Conservation (phyloP, 2,888 invertebrate species). For the Nymphalis c-album region DNA sequence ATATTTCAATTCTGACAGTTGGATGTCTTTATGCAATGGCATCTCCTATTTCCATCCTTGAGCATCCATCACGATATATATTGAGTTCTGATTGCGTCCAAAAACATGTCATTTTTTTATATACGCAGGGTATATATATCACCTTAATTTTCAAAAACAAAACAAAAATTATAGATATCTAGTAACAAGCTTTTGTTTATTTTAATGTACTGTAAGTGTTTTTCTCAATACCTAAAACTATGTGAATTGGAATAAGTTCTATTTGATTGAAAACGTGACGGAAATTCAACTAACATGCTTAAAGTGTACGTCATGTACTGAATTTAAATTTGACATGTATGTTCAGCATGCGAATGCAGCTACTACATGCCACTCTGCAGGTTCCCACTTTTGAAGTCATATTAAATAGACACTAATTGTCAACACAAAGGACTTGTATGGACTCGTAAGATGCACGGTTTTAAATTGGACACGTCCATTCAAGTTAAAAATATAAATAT, state of each 20-base stretch:
- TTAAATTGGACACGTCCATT: not conserved
- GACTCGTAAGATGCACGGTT: conserved; percentile 1
- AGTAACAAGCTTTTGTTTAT: too few relatives aligned
- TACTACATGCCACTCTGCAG: conserved; percentile 2
- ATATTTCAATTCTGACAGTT: too few relatives aligned
- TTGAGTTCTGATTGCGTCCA: too few relatives aligned
- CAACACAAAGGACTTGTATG: conserved; percentile 13
- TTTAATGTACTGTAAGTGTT: not conserved
- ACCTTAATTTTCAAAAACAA: too few relatives aligned
- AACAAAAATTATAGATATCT: too few relatives aligned
- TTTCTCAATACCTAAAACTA: not conserved
- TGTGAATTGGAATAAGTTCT: conserved; percentile 3
- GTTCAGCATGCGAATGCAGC: conserved; percentile 11
- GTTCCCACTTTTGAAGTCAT: conserved; percentile 11
- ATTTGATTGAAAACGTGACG: conserved; percentile 18
- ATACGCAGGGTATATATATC: too few relatives aligned
- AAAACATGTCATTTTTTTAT: too few relatives aligned
- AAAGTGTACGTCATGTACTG: conserved; percentile 12
- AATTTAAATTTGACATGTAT: conserved; percentile 17
- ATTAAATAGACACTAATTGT: conserved; percentile 14
- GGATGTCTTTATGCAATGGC: too few relatives aligned
- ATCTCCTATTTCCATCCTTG: too few relatives aligned
- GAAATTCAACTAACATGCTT: conserved; percentile 14
- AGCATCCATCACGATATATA: too few relatives aligned
- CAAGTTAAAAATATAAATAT: not conserved